Evolutionary conservation across 2,113 vertebrate genomes (phyloP), one percentile per base, ranked within the genome.

Genomic region (Python bivittatus): DNA sequence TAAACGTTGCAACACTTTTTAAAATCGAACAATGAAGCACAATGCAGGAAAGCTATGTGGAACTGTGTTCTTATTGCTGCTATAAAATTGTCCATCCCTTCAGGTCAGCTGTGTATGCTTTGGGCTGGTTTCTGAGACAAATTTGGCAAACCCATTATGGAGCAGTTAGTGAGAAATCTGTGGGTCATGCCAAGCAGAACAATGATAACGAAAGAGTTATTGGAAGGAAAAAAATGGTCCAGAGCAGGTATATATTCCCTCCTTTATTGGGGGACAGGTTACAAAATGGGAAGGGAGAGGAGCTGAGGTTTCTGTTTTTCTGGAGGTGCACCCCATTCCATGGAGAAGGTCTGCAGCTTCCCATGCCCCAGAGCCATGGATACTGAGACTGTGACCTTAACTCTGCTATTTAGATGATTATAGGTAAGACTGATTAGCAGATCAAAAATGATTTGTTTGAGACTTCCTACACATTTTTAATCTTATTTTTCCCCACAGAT

Each of bases 401-500:
- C 5, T 42, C 44, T 89, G 22, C 44, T 44, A 22, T 92, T 88
- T 91, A 88, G 25, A 85, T 72, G 33, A 27, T 57, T 27, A 48
- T 85, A 88, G 20, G 13, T 60, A 92, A 20, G 61, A 95, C 60
- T 86, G 90, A 89, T 95, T 88, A 93, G 60, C 48, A 91, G 89
- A 79, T 91, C 89, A 44, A 22, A 61, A 38, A 10, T 86, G 86
- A 90, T 57, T 90, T 94, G 0, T 72, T 2, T 0, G 44, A 84
- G 29, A 57, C 11, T 60, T 5, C 33, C 11, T 89, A 58, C 85
- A 90, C 96, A 11, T 17, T 72, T 72, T 92, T 10, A 90, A 86
- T 95, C 92, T 94, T 38, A 25, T 94, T 96, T 93, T 93, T 93
- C 91, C 93, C 1, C 91, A 79, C 98, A 99, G 99, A 99, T 98